Percentiles rank a stretch among this genome's conserved stretches.
Evolutionary conservation across 2,888 invertebrate species (phyloP).

Genomic region (Calameuta pallipes): DNA sequence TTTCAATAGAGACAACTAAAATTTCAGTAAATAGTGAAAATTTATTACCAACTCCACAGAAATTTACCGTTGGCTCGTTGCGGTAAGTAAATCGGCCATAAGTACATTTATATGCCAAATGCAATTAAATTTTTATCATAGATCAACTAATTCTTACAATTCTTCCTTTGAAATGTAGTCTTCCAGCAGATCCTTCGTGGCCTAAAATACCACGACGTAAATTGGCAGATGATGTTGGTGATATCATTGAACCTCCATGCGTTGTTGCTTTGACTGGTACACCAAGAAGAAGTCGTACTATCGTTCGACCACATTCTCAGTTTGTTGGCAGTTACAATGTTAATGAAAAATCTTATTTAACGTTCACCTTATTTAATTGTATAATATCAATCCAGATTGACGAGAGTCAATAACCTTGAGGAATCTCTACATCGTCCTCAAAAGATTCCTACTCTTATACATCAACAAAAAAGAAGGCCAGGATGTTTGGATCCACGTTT

Average conservation of each 20-base stretch:
- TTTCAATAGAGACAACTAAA: neutral
- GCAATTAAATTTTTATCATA: neutral
- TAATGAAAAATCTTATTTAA: neutral
- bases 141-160: neutral
- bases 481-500: conserved; percentile 56
- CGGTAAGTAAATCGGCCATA: conserved; percentile 37
- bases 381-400: conserved; percentile 1
- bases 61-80: conserved; percentile 47
- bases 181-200: conserved; percentile 60
- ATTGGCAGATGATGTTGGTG: conserved; percentile 40
- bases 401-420: neutral
- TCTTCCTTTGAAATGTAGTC: conserved; percentile 30
- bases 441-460: conserved; percentile 13
- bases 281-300: conserved; percentile 48
- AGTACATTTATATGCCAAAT: neutral
- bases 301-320: conserved; percentile 42
- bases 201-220: conserved; percentile 59
- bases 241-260: conserved; percentile 49
- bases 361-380: neutral
- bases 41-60: conserved; percentile 42
- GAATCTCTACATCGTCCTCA: conserved; percentile 1
- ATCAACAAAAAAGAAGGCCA: conserved; percentile 37
- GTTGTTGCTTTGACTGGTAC: conserved; percentile 47
- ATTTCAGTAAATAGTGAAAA: conserved; percentile 54
- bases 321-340: conserved; percentile 27